Base-by-base conservation (phyloP, 2,113 vertebrate species). In the Podarcis muralis region DNA sequence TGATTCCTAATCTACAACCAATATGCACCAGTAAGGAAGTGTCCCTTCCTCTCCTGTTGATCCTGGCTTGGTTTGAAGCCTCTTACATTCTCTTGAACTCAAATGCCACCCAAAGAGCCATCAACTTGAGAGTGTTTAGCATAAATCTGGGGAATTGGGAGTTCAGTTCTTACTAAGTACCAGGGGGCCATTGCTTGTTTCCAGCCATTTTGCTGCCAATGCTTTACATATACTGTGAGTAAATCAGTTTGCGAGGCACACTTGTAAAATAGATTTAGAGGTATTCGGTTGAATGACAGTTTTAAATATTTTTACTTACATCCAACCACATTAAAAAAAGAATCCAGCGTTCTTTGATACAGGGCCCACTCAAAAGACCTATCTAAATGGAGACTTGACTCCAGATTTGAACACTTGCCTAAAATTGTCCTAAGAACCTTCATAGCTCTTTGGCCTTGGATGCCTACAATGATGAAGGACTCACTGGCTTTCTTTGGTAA, bases 281-380 rank as follows among this genome's bases (percentile, higher is more conserved):
- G 59, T 23, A n/a, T 59, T 22, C 30, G 4, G 27, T n/a, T 27
- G 30, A 65, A 88, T 37, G 62, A 53, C 81, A 83, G 9, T 68
- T 87, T 77, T 69, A 53, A 83, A 69, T 84, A 66, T 43, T 84
- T 80, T 84, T 66, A 35, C 23, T 57, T 62, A 77, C 43, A 69
- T 88, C 30, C 80, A 83, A 20, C 32, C 53, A 59, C n/a, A 69
- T 78, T 53, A 11, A 11, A 53, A 66, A 68, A 76, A 65, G 40
- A 82, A 84, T 78, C 43, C 27, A 35, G 62, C 25, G 30, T 57
- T 88, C 82, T 69, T 7, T 68, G 62, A 88, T 32, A 53, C 43
- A 84, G 48, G 4, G 35, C 48, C 15, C 74, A 78, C 43, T 83
- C 65, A 27, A 83, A 65, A 68, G 15, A 84, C 16, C n/a, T 48